Base-by-base conservation (phyloP, 2,888 invertebrate genomes). In the Eupithecia dodoneata region DNA sequence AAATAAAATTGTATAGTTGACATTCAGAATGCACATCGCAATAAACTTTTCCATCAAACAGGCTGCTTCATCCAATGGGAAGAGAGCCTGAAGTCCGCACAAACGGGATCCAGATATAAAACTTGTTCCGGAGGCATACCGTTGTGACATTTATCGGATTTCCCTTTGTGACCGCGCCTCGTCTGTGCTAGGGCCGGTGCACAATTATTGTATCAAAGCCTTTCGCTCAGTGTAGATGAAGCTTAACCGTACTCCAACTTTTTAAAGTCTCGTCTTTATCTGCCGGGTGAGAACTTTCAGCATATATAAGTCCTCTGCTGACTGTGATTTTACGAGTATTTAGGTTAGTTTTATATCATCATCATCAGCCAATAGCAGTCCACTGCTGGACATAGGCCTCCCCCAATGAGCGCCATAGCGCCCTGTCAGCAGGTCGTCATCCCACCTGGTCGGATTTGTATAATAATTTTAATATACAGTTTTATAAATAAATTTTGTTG, bases 91-190 rank as follows among this genome's bases (percentile, higher is more conserved):
- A 44, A 66, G 42, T 30, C 65, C 66, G 47, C 72, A 65, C 71
- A 67, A 73, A 74, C 69, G 70, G 47, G 49, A 63, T 59, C 55
- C 70, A 74, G 63, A 79, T 78, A 83, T 81, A 82, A 83, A 82
- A 83, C 81, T 82, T 81, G 82, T 73, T 74, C 71, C 80, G 79
- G 52, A 65, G 80, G 80, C 81, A 80, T 82, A 76, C 81, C 81
- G 86, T 84, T 85, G 83, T 87, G 87, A 87, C 88, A 85, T 88
- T 88, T 86, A 88, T 88, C 85, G 84, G 86, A 87, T 88, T 88
- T 86, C 84, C 84, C 85, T 87, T 87, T 86, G 84, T 84, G 84
- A 78, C 83, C 80, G 81, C 81, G 78, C 79, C 78, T 75, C 81
- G 81, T 79, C 83, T 83, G 81, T 86, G 82, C 84, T 83, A 85